Percentiles rank a stretch among this genome's conserved stretches.
Evolutionary conservation across 2,113 vertebrate genomes (phyloP).

Genomic region (Epinephelus fuscoguttatus): DNA sequence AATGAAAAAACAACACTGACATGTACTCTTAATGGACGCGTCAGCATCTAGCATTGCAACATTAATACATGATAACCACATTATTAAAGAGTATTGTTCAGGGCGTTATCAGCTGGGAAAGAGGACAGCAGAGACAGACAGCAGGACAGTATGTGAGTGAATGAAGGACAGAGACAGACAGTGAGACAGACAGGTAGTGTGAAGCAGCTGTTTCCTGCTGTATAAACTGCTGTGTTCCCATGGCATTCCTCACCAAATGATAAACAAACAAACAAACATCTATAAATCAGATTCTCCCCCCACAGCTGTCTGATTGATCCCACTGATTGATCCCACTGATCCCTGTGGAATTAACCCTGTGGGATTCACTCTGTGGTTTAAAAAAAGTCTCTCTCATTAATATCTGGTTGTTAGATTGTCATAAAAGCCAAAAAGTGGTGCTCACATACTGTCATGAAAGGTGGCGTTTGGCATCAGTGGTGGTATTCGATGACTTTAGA

Average conservation of each 20-base stretch:
- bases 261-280: slow-evolving; percentile 35
- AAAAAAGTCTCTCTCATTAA: too few relatives aligned
- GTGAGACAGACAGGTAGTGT: neutral
- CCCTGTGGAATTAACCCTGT: neutral
- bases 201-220: slow-evolving; percentile 50
- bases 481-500: too few relatives aligned
- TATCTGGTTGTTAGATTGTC: too few relatives aligned
- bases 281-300: slow-evolving; percentile 32
- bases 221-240: slow-evolving; percentile 19
- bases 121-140: neutral
- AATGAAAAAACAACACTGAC: neutral
- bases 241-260: slow-evolving; percentile 27
- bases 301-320: slow-evolving; percentile 1
- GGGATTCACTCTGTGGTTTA: too few relatives aligned
- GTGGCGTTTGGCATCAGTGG: too few relatives aligned
- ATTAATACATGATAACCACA: neutral
- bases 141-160: neutral
- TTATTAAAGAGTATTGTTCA: neutral
- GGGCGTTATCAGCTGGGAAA: too few relatives aligned
- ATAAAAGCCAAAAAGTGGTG: too few relatives aligned
- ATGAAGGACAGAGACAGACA: neutral
- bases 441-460: too few relatives aligned
- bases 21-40: too few relatives aligned
- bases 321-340: neutral
- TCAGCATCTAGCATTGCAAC: neutral